Evolutionary conservation across 2,797 vertebrate genomes (phyloP), one percentile per base, ranked within the genome.

Genomic region (Ciconia nigra): DNA sequence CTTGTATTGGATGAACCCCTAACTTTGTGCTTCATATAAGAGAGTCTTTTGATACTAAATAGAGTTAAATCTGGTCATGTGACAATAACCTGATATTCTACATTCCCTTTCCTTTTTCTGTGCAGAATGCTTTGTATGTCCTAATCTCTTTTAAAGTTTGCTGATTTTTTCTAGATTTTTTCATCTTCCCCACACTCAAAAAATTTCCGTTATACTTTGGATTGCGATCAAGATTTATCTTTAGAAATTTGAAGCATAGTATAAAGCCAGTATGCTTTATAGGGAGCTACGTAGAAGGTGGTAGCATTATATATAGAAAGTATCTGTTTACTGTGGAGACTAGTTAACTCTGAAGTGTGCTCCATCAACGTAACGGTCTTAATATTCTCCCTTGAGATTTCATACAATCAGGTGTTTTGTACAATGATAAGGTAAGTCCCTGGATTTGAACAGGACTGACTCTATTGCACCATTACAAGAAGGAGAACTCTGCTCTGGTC

Each of bases 191-290:
- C 91, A 87, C 76, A 73, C 42, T 93, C 70, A 85, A 87, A 86
- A 94, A 91, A 87, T 33, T 83, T 91, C 76, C 65, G 9, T 74
- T 90, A 65, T 69, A 17, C 18, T 83, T 97, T 86, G 41, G 46
- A 91, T 96, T 96, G 66, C 67, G 69, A 87, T 95, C 28, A 94
- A 93, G 73, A 72, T 89, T 70, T 90, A 77, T 81, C 49, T 91
- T 92, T 69, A 84, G 67, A 94, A 94, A 92, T 94, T 51, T 82
- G 80, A 96, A 97, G 78, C 35, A 65, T 21, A 62, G 15, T 29
- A 18, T 65, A 62, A 71, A 89, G 17, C 26, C 33, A 67, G 19
- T 92, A 83, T 72, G 35, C 49, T 84, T 61, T 86, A 62, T 31
- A 65, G 79, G 54, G 61, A 87, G 17, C 51, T 81, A 15, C 28